Evolutionary conservation across 2,113 vertebrate genomes (phyloP), one percentile per base, ranked within the genome.

Genomic region (Proteles cristata): DNA sequence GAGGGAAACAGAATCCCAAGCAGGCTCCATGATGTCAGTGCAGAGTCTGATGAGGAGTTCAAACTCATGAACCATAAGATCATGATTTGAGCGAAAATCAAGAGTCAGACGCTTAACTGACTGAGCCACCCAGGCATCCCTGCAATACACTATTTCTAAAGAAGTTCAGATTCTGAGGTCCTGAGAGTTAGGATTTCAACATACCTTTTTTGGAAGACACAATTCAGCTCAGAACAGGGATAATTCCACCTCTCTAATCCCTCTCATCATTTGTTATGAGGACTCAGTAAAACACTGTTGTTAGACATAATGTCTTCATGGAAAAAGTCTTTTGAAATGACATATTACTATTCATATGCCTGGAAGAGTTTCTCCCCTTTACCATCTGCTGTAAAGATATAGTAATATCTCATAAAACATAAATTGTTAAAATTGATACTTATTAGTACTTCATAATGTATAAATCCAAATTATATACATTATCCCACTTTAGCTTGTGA

Each of bases 311-410:
- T 23, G 45, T n/a, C n/a, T 87, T 68, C 45, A 76, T 81, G 48
- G 23, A 92, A 92, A 96, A 96, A 65, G 12, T 82, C 71, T 71
- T 88, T 90, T 58, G 88, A 74, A 83, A 95, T 88, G 25, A 85
- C 16, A 65, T 66, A 84, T 68, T 83, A 83, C 43, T 85, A 88
- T 91, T 95, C 39, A 82, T 45, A 83, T 61, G 43, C 79, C 15
- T 81, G 16, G 25, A 93, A 94, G 58, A 92, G 5, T 79, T 88
- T 90, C 63, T 88, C 80, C 19, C 48, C 15, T 63, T 95, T 90
- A 48, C 39, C 7, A 83, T 76, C 93, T 89, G 77, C 21, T n/a
- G 21, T 85, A n/a, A 96, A 17, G 31, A 73, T 93, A 58, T 35
- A 71, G 21, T 73, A 63, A 82, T 91, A 88, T 79, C 94, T 88